These are phyloP conservation scores for Periophthalmus magnuspinnatus DNA, from an alignment of 2,797 vertebrate species.

Conservation along the genomic window DNA sequence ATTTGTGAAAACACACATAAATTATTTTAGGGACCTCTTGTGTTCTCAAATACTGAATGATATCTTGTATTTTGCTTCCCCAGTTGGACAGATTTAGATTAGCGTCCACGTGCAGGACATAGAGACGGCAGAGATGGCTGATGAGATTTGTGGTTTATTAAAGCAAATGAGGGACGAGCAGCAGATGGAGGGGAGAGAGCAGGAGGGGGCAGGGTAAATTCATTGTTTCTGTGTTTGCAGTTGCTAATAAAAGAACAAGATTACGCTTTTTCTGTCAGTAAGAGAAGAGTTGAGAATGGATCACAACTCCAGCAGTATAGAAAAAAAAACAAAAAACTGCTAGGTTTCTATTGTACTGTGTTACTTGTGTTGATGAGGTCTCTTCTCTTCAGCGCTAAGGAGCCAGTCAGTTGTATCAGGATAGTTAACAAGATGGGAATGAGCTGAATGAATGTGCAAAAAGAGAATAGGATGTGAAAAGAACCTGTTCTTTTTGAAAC, in stretches of 20 bases:
- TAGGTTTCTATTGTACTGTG: constrained; percentile 38
- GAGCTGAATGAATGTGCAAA: constrained; percentile 18
- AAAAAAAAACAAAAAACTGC: constrained; percentile 38
- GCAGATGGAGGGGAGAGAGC: constrained; percentile 40
- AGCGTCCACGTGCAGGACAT: constrained; percentile 40
- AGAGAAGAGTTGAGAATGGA: constrained; percentile 34
- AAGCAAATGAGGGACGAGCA: constrained; percentile 62
- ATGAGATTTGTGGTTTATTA: constrained; percentile 73
- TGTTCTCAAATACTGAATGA: neutral
- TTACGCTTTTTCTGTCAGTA: constrained; percentile 62
- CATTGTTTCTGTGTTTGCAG: constrained; percentile 69
- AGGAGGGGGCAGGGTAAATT: constrained; percentile 48
- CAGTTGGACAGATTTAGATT: constrained; percentile 33
- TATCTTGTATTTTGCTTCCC: constrained; percentile 13
- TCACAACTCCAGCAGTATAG: constrained; percentile 35
- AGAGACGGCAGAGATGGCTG: constrained; percentile 56
- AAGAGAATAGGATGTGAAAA: neutral
- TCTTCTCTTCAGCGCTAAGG: constrained; percentile 20
- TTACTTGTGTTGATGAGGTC: constrained; percentile 43
- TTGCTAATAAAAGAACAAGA: constrained; percentile 71
- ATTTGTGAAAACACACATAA: neutral
- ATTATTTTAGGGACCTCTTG: neutral
- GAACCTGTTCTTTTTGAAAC: neutral
- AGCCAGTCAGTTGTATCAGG: constrained; percentile 13
- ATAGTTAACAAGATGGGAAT: constrained; percentile 41